Evolutionary conservation across 2,888 invertebrate species (phyloP).

Genomic region (Morinoia aosen): DNA sequence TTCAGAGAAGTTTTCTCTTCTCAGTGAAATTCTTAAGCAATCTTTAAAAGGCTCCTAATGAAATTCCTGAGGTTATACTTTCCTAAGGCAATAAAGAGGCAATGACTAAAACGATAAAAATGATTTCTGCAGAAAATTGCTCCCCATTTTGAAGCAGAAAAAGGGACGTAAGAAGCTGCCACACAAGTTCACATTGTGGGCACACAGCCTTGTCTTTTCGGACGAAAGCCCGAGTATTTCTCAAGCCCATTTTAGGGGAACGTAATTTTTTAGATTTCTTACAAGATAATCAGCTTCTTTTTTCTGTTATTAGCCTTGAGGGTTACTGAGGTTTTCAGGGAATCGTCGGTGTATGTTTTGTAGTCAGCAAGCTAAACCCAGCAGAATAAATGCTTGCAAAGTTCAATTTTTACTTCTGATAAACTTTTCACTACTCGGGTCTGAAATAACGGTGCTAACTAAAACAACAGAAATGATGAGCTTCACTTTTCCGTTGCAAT

Average conservation of each 20-base stretch:
- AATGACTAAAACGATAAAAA: slow-evolving; percentile 33
- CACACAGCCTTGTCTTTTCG: not conserved
- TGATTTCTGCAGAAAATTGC: slow-evolving; percentile 4
- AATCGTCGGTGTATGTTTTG: no score
- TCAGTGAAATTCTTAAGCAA: not conserved
- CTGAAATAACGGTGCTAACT: no score
- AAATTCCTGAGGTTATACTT: slow-evolving; percentile 40
- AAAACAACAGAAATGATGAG: no score
- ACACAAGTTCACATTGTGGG: not conserved
- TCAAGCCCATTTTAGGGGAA: not conserved
- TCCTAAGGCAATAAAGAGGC: slow-evolving; percentile 16
- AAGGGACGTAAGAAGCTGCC: not conserved
- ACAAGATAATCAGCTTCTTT: not conserved
- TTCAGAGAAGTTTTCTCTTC: not conserved
- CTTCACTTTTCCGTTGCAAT: no score
- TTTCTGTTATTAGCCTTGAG: not conserved
- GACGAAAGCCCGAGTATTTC: not conserved
- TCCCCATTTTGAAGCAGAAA: not conserved
- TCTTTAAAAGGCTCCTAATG: slow-evolving; percentile 23
- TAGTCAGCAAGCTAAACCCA: no score
- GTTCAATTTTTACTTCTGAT: no score
- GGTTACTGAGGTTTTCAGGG: no score
- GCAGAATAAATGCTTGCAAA: no score
- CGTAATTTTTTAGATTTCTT: not conserved
- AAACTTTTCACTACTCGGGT: no score